Evolutionary conservation across 1,140 invertebrate species (phyloP).

Genomic region (Meteorus sp.): DNA sequence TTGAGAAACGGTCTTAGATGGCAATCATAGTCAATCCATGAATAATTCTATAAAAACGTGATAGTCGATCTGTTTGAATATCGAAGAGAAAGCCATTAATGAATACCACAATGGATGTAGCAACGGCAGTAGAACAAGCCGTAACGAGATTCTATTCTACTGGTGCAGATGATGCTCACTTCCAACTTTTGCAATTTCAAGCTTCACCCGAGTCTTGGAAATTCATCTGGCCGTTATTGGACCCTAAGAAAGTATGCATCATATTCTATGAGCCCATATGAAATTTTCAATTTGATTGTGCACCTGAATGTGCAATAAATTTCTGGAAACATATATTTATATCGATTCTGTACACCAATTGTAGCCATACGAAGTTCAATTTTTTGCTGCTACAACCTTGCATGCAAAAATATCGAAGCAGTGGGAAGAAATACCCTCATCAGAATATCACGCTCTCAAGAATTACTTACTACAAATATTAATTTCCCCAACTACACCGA

Average conservation of each 20-base stretch:
- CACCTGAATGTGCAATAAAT: not conserved
- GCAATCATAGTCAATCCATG: too few species aligned
- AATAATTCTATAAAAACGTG: too few species aligned
- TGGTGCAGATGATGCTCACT: constrained; percentile 72
- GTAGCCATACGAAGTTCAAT: constrained; percentile 84
- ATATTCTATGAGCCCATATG: not conserved
- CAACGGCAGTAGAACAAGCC: constrained; percentile 54
- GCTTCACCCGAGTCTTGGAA: constrained; percentile 83
- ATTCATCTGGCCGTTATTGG: constrained; percentile 84
- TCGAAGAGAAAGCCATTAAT: too few species aligned
- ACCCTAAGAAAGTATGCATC: constrained; percentile 69
- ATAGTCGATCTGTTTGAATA: too few species aligned
- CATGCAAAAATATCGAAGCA: constrained; percentile 84
- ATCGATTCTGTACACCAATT: constrained; percentile 35
- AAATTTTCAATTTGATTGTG: not conserved
- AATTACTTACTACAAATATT: constrained; percentile 76
- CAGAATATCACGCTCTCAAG: constrained; percentile 74
- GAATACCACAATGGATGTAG: constrained; percentile 40
- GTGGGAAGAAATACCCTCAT: constrained; percentile 81
- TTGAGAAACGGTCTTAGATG: too few species aligned
- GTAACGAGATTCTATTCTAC: constrained; percentile 60
- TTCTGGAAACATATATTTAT: not conserved
- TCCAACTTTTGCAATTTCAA: constrained; percentile 81
- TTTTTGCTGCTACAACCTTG: constrained; percentile 87
- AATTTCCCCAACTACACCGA: constrained; percentile 73